phyloP scores from a whole-genome alignment of 2,113 vertebrate genomes.

The Cepphus grylle region DNA sequence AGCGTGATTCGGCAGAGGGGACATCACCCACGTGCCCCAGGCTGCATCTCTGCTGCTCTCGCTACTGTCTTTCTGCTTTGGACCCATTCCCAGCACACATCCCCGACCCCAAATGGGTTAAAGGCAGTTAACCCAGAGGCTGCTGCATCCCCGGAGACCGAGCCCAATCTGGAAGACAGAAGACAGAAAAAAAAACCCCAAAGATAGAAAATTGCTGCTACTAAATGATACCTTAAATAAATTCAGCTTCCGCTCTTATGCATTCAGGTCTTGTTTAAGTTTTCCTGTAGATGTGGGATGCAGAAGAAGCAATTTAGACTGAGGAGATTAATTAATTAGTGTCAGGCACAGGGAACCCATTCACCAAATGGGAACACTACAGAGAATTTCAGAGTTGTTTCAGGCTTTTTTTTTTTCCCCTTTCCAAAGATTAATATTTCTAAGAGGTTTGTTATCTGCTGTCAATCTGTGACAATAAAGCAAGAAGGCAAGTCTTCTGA shows the following conservation, averaged over 20 bases:
- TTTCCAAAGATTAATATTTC: background rate
- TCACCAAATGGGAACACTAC: background rate
- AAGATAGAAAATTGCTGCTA: background rate
- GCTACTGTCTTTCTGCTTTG: background rate
- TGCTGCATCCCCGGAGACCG: background rate
- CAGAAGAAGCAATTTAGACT: constrained; percentile 31
- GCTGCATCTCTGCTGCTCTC: background rate
- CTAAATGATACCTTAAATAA: background rate
- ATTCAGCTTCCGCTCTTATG: background rate
- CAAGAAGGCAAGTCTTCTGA: background rate
- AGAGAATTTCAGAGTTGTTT: background rate
- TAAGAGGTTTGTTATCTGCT: background rate
- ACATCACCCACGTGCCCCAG: background rate
- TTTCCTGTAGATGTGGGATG: background rate
- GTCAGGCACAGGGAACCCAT: background rate
- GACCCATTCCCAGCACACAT: background rate
- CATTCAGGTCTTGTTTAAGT: constrained; percentile 8
- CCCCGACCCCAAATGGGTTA: background rate
- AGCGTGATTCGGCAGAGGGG: fast-evolving
- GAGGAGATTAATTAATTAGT: constrained; percentile 57
- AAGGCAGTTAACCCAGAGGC: background rate
- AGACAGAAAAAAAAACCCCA: background rate
- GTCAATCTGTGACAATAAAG: background rate
- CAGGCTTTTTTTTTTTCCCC: background rate
- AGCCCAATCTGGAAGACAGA: background rate